Evolutionary conservation across 2,113 vertebrate genomes (phyloP).

Genomic region (Capreolus pygargus): DNA sequence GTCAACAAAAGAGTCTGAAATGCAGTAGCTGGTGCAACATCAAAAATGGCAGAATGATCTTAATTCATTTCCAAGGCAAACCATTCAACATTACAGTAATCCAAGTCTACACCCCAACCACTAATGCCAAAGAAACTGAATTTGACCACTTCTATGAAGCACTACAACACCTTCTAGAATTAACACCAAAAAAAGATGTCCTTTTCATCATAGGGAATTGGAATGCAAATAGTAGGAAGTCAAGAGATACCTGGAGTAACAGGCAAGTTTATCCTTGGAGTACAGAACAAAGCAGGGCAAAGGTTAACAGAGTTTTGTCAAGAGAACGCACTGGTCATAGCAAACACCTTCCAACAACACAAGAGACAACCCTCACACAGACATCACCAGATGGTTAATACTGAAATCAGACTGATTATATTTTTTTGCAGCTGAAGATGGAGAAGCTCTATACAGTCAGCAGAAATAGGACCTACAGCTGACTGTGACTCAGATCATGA

Average conservation of each 20-base stretch:
- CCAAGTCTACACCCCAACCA: not conserved
- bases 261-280: not conserved
- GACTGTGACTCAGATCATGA: not conserved
- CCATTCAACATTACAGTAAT: not conserved
- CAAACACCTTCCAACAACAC: not conserved
- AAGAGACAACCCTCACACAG: not conserved
- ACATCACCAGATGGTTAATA: not conserved
- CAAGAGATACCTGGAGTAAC: not conserved
- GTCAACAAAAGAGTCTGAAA: not conserved
- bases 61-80: not conserved
- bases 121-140: not conserved
- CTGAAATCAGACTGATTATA: not conserved
- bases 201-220: not conserved
- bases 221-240: not conserved
- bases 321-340: not conserved
- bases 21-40: not conserved
- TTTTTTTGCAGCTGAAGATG: not conserved
- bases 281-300: not conserved
- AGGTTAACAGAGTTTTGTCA: not conserved
- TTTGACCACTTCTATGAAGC: not conserved
- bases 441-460: not conserved
- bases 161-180: not conserved
- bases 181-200: not conserved
- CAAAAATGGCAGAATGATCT: rapidly evolving
- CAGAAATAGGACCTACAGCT: not conserved